Evolutionary conservation across 2,888 invertebrate species (phyloP), one percentile per base, ranked within the genome.

Genomic region (Malthinus seriepunctatus): DNA sequence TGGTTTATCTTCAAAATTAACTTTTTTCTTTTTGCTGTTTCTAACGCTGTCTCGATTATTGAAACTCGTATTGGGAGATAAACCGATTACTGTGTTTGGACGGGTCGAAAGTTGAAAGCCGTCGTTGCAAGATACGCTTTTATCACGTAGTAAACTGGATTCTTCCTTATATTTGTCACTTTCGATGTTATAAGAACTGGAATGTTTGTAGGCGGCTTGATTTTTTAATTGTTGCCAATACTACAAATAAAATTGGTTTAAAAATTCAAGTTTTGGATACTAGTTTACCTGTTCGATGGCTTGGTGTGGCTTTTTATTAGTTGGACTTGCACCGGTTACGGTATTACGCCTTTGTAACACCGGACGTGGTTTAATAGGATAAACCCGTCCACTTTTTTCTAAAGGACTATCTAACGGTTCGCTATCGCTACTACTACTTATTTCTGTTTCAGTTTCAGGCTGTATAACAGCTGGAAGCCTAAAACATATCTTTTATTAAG

Each of bases 281-380:
- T 9, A 42, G 23, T n/a, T 71, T 68, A 88, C 86, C 81, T 89
- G 87, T 71, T 91, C 88, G 56, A 89, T 83, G 70, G 86, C 82
- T 66, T 86, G 82, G 60, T 84, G 83, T 54, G 88, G 85, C 32
- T 85, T 78, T 69, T 83, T 83, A 63, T 83, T 81, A 9, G 83
- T 83, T n/a, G 89, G 88, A 65, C 86, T 87, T 55, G 87, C 90
- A 10, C 96, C 94, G 68, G 94, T 90, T 65, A 96, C 91, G 1
- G 95, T 93, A 68, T 95, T 93, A 11, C 96, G 83, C 8, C 95
- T 84, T 74, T 91, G 91, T 34, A 90, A 82, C 64, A 88, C 83
- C 12, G 88, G 84, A 56, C 89, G 83, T 7, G 93, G 92, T 76
- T 89, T 90, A 2, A 89, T 85, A 48, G 89, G 86, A 74, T 89